Conservation (phyloP, 2,113 vertebrate species). For the Recurvirostra avosetta region DNA sequence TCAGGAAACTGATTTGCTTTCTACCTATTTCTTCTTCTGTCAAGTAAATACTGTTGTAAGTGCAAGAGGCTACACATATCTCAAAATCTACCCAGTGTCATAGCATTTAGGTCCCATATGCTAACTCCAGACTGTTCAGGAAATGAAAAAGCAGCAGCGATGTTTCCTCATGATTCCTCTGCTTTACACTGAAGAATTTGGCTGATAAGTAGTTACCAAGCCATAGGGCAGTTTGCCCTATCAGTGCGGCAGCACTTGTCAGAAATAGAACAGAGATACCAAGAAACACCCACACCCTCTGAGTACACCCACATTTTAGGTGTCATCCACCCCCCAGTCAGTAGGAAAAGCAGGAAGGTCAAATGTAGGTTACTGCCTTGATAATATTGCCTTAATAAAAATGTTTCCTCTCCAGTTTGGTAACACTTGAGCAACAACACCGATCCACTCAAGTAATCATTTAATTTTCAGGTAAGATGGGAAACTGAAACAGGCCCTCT, state of each 20-base stretch:
- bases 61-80: background rate
- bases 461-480: background rate
- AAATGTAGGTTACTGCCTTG: background rate
- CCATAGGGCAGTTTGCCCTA: background rate
- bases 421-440: background rate
- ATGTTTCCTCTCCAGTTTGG: background rate
- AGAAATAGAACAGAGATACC: conserved; percentile 9
- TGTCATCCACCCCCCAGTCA: background rate
- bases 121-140: background rate
- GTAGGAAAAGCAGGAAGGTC: background rate
- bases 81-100: background rate
- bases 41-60: background rate
- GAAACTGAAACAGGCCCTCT: background rate
- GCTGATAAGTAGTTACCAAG: background rate
- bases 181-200: background rate
- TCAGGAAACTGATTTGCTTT: background rate
- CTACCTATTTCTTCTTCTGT: background rate
- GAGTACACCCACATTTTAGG: background rate
- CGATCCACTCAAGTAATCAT: background rate
- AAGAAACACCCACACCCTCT: background rate
- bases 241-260: background rate
- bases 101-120: background rate
- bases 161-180: background rate
- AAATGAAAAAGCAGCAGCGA: background rate
- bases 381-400: background rate